Evolutionary conservation across 2,113 vertebrate genomes (phyloP).

Genomic region (Nycticorax nycticorax): DNA sequence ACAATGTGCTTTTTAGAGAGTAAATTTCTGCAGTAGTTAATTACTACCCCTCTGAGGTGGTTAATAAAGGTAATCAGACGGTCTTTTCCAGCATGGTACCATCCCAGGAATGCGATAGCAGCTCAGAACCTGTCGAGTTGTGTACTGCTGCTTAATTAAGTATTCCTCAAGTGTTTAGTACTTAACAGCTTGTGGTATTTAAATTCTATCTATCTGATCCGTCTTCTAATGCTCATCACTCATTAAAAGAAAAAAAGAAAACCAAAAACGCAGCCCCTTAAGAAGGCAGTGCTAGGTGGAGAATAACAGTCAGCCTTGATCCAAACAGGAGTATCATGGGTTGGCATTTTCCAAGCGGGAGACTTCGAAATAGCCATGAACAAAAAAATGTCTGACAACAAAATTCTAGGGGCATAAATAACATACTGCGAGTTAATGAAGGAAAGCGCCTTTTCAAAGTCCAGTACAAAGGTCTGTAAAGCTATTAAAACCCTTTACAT

Average conservation of each 20-base stretch:
- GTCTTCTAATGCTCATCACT: neutral
- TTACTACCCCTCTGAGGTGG: constrained; percentile 21
- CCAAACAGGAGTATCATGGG: neutral
- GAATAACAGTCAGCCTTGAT: neutral
- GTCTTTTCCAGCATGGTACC: neutral
- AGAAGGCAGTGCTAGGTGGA: neutral
- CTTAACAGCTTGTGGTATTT: constrained; percentile 35
- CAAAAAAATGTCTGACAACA: neutral
- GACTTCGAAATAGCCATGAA: neutral
- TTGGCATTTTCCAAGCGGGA: neutral
- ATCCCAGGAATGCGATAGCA: neutral
- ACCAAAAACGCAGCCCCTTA: neutral
- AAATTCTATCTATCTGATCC: neutral
- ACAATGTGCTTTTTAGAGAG: constrained; percentile 24
- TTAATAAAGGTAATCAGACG: constrained; percentile 52
- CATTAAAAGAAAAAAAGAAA: neutral
- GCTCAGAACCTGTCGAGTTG: neutral
- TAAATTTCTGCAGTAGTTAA: constrained; percentile 32
- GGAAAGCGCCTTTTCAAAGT: neutral
- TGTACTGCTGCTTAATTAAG: constrained; percentile 24
- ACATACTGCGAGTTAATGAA: neutral
- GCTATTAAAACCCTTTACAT: neutral
- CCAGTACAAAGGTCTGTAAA: neutral
- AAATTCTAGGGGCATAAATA: neutral
- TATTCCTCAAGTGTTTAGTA: constrained; percentile 23